Base-by-base conservation (phyloP, 2,113 vertebrate genomes). In the Bufo gargarizans region DNA sequence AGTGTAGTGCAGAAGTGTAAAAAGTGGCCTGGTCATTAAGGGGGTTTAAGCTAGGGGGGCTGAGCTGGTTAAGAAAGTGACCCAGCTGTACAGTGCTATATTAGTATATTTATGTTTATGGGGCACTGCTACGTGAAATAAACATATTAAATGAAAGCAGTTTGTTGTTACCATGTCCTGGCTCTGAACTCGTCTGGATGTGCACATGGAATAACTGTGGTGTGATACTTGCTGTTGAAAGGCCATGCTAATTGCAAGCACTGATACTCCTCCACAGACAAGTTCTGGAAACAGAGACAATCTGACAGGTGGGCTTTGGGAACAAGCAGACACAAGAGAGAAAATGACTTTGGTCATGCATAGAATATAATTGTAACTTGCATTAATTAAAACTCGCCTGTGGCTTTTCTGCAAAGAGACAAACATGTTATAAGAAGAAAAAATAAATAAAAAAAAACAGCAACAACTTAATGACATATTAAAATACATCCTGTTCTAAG, bases 341-440 rank as follows among this genome's bases (percentile, higher is more conserved):
- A 17, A 83, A 92, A 90, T 90, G 87, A 81, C 89, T 92, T 91
- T 71, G 89, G 91, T 88, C 67, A 90, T 91, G 89, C 91, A 93
- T 92, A 91, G 90, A 92, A 93, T 92, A 90, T 89, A 92, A 89
- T 91, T 92, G 92, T 93, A 92, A 92, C 92, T 92, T 90, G 88
- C 91, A 91, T 95, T 94, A 94, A 95, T 95, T 94, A 94, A 85
- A 91, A 93, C 91, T 93, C 91, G 91, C 92, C 91, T 93, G 93
- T 92, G 92, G 92, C 94, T 91, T 93, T 93, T 93, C 92, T 91
- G 92, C 88, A 69, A 14, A n/a, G 90, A 93, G 92, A 93, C 92
- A 83, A 90, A 58, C 86, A 92, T 93, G 93, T 92, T 94, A 93
- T 93, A 91, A 89, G 91, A 12, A 89, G 89, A 87, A 19, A 17